These are phyloP conservation scores for Ferrisia virgata DNA, from an alignment of 2,888 invertebrate species.

Conservation along the genomic window DNA sequence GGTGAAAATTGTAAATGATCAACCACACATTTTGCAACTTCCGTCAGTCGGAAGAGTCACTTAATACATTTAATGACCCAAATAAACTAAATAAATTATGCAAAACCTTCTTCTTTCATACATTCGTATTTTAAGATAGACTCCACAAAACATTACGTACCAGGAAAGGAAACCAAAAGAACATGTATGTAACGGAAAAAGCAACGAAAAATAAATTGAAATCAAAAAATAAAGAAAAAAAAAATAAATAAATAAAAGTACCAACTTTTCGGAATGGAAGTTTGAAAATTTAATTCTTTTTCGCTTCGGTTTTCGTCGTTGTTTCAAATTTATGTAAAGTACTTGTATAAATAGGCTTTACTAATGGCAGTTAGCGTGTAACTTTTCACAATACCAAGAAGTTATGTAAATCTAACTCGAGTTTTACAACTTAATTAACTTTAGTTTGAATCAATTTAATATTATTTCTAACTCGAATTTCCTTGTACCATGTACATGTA, in stretches of 20 bases:
- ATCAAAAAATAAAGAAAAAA: slow-evolving; percentile 21
- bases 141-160: too few species aligned
- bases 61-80: too few species aligned
- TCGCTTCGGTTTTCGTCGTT: background rate
- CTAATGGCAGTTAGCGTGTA: slow-evolving; percentile 29
- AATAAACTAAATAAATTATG: background rate
- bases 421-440: slow-evolving; percentile 28
- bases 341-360: slow-evolving; percentile 26
- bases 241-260: too few species aligned
- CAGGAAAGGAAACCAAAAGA: background rate
- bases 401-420: slow-evolving; percentile 30
- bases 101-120: too few species aligned
- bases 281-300: slow-evolving; percentile 28
- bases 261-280: background rate
- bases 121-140: too few species aligned
- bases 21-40: too few species aligned
- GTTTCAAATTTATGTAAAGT: slow-evolving; percentile 30
- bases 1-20: too few species aligned
- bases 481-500: background rate
- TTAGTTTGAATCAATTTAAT: slow-evolving; percentile 19
- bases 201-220: background rate
- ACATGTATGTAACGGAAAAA: background rate
- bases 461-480: slow-evolving; percentile 4
- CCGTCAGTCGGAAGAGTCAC: too few species aligned
- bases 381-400: slow-evolving; percentile 25